Percentiles rank a stretch among this genome's conserved stretches.
Conservation (phyloP, 2,888 invertebrate genomes). For the Apamea monoglypha region DNA sequence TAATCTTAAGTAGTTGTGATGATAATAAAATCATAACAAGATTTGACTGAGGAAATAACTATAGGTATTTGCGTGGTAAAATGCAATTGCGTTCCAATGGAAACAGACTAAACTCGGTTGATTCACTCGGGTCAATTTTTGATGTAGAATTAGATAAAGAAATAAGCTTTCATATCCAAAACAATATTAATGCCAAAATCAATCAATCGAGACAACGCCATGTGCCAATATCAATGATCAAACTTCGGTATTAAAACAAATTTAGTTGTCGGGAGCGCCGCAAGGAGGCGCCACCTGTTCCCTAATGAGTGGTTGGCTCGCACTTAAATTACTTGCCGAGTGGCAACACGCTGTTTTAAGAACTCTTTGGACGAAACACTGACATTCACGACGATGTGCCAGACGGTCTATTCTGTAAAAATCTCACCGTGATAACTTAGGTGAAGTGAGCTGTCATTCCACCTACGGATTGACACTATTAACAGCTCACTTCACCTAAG, state of each 20-base stretch:
- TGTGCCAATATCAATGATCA: constrained; percentile 22
- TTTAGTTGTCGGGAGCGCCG: constrained; percentile 36
- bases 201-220: constrained; percentile 3
- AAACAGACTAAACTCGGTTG: background rate
- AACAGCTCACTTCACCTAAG: too few relatives aligned
- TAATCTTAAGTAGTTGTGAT: too few relatives aligned
- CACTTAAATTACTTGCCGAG: constrained; percentile 44
- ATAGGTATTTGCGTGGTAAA: background rate
- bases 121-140: background rate
- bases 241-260: constrained; percentile 40
- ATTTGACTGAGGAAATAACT: background rate
- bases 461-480: too few relatives aligned
- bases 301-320: constrained; percentile 48
- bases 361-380: constrained; percentile 12
- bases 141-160: background rate
- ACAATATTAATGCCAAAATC: constrained; percentile 17
- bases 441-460: too few relatives aligned
- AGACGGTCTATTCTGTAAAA: too few relatives aligned
- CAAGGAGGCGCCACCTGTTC: constrained; percentile 46
- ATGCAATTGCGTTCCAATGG: background rate
- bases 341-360: constrained; percentile 26
- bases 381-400: background rate
- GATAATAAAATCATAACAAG: background rate
- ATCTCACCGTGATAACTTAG: too few relatives aligned
- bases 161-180: background rate